Conservation (phyloP, 2,888 invertebrate genomes). For the Homarus gammarus region DNA sequence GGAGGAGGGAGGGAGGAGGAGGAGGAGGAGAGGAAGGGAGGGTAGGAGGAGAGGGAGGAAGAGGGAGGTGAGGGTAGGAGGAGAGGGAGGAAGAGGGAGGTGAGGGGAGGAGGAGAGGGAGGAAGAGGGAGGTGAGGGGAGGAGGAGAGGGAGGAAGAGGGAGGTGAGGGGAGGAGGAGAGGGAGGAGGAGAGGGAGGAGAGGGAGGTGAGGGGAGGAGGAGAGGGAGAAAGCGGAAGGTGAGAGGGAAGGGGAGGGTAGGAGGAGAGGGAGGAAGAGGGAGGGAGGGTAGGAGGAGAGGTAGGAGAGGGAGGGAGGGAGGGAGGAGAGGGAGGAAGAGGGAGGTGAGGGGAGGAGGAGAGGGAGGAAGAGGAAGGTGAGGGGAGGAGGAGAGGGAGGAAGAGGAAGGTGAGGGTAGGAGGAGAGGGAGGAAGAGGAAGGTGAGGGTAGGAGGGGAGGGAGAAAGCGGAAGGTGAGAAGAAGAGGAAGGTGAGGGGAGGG, state of each 20-base stretch:
- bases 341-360: too few relatives aligned
- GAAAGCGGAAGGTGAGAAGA: background rate
- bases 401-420: too few relatives aligned
- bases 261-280: too few relatives aligned
- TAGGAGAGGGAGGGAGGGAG: too few relatives aligned
- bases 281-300: too few relatives aligned
- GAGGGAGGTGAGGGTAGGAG: slow-evolving; percentile 17
- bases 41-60: background rate
- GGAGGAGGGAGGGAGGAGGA: slow-evolving; percentile 20
- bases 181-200: too few relatives aligned
- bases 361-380: too few relatives aligned
- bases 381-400: too few relatives aligned
- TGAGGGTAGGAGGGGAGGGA: background rate
- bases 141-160: background rate
- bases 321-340: too few relatives aligned
- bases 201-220: background rate
- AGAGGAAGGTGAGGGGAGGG: too few relatives aligned
- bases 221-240: background rate
- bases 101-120: background rate
- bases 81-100: background rate
- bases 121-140: background rate
- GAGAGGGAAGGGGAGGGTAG: background rate
- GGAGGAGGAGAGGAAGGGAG: background rate
- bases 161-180: background rate
- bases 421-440: too few relatives aligned